Base-by-base conservation (phyloP, 2,888 invertebrate genomes). In the Leptinotarsa rubiginosa region DNA sequence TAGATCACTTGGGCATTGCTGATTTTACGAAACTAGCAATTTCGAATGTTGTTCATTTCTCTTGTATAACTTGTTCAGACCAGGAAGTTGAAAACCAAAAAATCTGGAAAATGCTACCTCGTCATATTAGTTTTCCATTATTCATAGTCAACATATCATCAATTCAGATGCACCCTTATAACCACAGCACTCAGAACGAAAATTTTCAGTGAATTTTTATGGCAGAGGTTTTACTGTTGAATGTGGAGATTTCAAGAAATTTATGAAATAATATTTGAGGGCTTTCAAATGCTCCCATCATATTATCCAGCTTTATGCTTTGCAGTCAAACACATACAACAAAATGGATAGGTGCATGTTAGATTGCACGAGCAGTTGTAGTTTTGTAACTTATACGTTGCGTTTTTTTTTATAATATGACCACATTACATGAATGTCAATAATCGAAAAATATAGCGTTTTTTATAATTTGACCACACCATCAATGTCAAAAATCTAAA, bases 201-300 rank as follows among this genome's bases (percentile, higher is more conserved):
- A 20, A 56, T 20, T 62, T 4, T 62, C 62, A 16, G 22, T 18
- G 18, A 56, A 20, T 20, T 56, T 62, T 62, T n/a, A n/a, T 41
- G 41, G 16, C 62, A 41, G n/a, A 15, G 31, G 62, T 62, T 62
- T 41, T n/a, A 31, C 10, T 62, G 41, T 62, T 62, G 41, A 62
- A 62, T 62, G 41, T 31, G n/a, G n/a, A 62, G n/a, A n/a, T 41
- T n/a, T 41, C 15, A n/a, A 62, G 4, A 7, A n/a, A n/a, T 62
- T 62, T 62, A 75, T 75, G 73, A 75, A 75, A 75, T 75, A 47
- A 70, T 74, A 74, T 74, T 74, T 69, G 68, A 75, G 69, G 72
- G 73, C 72, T 75, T 75, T 73, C 73, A 75, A 70, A 70, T 54
- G 73, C 75, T 69, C 72, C 75, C 73, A 70, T 68, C 64, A 68